These are phyloP conservation scores for Tetragnatha versicolor DNA, from an alignment of 1,140 invertebrate genomes.

Conservation along the genomic window DNA sequence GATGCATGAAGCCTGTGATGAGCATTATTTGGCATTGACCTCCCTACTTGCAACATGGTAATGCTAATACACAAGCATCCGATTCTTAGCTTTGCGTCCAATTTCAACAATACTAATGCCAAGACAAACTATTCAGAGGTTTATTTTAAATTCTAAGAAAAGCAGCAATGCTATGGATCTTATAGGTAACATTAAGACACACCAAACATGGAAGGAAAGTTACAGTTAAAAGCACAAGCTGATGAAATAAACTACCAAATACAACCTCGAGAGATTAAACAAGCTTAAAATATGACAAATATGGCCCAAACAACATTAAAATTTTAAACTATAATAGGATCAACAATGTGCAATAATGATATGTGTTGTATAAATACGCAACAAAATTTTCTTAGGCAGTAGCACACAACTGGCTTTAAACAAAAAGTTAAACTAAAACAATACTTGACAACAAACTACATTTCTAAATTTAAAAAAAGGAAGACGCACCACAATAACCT, in stretches of 20 bases:
- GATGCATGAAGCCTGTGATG: no score
- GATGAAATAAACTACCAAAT: constrained; percentile 13
- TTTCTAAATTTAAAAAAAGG: background rate
- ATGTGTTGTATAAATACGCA: constrained; percentile 36
- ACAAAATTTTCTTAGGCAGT: constrained; percentile 14
- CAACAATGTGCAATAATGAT: constrained; percentile 41
- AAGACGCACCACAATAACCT: background rate
- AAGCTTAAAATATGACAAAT: constrained; percentile 41
- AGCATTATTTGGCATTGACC: no score
- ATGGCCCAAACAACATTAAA: constrained; percentile 22
- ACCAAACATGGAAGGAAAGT: background rate
- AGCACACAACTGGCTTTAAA: background rate
- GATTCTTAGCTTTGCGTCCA: no score
- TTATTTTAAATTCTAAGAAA: no score
- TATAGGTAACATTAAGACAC: no score
- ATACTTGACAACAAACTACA: background rate
- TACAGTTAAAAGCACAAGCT: constrained; percentile 13
- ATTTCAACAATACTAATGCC: no score
- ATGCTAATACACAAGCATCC: no score
- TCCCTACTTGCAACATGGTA: no score
- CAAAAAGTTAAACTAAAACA: constrained; percentile 6
- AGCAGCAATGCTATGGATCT: no score
- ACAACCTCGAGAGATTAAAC: constrained; percentile 1
- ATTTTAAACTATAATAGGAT: constrained; percentile 26
- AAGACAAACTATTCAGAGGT: no score